Percentiles rank a stretch among this genome's conserved stretches.
Conservation (phyloP, 2,797 vertebrate genomes). For the Natrix natrix region DNA sequence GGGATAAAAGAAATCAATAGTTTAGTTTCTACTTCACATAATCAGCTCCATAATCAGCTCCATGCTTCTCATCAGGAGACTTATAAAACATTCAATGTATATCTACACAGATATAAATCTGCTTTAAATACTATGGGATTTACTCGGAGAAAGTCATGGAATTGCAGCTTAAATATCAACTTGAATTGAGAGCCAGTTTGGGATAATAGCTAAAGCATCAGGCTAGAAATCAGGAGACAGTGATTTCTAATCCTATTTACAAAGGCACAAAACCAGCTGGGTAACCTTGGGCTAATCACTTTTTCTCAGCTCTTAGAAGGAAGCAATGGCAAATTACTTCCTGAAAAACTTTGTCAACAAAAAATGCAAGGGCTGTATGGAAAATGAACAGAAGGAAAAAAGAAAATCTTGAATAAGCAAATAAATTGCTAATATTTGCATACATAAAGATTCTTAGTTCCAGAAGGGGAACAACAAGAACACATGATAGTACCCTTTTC, state of each 20-base stretch:
- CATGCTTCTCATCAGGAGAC: slow-evolving; percentile 43
- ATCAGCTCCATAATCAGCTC: slow-evolving; percentile 23
- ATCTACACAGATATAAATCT: background rate
- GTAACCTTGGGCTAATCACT: background rate
- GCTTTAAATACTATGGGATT: background rate
- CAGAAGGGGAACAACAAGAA: background rate
- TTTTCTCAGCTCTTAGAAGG: background rate
- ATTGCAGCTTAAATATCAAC: slow-evolving; percentile 2
- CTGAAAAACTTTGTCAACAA: background rate
- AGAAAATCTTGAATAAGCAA: slow-evolving; percentile 26
- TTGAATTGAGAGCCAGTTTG: background rate
- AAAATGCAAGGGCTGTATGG: background rate
- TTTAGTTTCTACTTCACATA: slow-evolving; percentile 39
- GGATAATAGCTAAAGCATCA: background rate
- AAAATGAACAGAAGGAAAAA: background rate
- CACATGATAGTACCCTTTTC: background rate
- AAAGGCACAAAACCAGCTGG: background rate
- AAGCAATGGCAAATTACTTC: background rate
- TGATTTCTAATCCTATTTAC: background rate
- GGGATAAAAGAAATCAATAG: slow-evolving; percentile 52
- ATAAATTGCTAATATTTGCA: slow-evolving; percentile 22
- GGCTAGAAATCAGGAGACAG: background rate
- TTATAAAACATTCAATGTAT: background rate
- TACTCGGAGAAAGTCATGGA: background rate
- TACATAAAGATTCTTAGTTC: slow-evolving; percentile 15